Percentiles rank a stretch among this genome's conserved stretches.
Conservation (phyloP, 2,888 invertebrate genomes). For the Agapetus fuscipes region DNA sequence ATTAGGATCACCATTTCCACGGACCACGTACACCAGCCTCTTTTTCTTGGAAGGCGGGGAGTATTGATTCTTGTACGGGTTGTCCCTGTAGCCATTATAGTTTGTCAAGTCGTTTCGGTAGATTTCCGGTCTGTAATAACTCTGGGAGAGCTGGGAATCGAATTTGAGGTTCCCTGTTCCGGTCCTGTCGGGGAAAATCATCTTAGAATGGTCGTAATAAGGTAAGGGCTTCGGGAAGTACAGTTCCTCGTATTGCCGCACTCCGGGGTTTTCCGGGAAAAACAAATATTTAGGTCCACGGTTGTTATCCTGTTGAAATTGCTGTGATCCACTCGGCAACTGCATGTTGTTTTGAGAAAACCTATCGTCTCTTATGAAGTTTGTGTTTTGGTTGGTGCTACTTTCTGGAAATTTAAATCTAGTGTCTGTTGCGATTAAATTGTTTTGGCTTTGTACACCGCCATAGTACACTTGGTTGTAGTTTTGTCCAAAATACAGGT, state of each 20-base stretch:
- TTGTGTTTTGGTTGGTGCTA: background rate
- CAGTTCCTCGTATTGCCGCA: constrained; percentile 6
- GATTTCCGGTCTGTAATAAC: constrained; percentile 12
- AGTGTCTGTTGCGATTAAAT: background rate
- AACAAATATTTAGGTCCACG: constrained; percentile 13
- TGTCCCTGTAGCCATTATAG: constrained; percentile 4
- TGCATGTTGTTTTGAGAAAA: constrained; percentile 5
- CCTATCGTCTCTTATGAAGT: constrained; percentile 6
- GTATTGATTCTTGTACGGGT: constrained; percentile 1
- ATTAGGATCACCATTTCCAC: constrained; percentile 41
- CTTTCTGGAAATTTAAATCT: constrained; percentile 14
- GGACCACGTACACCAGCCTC: constrained; percentile 35
- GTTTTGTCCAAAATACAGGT: constrained; percentile 15
- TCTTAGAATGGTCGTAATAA: constrained; percentile 24
- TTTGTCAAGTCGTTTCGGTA: background rate
- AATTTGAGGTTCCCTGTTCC: constrained; percentile 42
- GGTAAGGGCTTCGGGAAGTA: constrained; percentile 17
- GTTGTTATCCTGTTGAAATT: background rate
- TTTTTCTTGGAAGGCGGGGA: constrained; percentile 7
- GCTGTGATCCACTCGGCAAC: constrained; percentile 10
- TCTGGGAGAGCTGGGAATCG: constrained; percentile 28
- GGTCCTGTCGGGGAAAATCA: constrained; percentile 44
- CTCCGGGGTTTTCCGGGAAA: constrained; percentile 8
- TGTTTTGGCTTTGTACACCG: constrained; percentile 1
- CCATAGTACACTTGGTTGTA: constrained; percentile 8